Conservation (phyloP, 2,113 vertebrate species). For the Paedocypris sp. region DNA sequence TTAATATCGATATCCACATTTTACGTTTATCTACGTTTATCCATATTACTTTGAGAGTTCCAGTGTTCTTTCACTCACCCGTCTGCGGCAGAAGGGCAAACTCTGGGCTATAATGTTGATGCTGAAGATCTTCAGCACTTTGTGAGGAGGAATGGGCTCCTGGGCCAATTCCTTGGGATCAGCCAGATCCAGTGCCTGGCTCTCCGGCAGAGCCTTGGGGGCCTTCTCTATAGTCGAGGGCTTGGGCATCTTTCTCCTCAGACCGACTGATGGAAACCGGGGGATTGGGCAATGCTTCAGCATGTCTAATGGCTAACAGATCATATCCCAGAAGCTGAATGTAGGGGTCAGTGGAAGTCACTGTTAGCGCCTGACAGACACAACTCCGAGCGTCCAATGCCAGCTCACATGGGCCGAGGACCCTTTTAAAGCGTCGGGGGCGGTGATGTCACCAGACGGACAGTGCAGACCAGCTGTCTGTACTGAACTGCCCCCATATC, state of each 20-base stretch:
- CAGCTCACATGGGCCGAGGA: slow-evolving; percentile 72
- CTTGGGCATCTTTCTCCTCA: slow-evolving; percentile 73
- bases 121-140: slow-evolving; percentile 93
- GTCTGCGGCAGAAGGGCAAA: slow-evolving; percentile 88
- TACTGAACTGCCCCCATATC: slow-evolving; percentile 37
- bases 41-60: too few species aligned
- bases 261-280: slow-evolving; percentile 50
- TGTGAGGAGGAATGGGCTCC: slow-evolving; percentile 78
- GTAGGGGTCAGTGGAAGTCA: background rate
- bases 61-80: slow-evolving; percentile 78
- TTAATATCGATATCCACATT: too few species aligned
- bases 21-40: too few species aligned
- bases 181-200: slow-evolving; percentile 66
- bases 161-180: slow-evolving; percentile 66
- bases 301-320: slow-evolving; percentile 60
- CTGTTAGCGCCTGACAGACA: slow-evolving; percentile 27
- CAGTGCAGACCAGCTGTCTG: slow-evolving; percentile 69
- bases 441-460: slow-evolving; percentile 69
- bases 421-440: slow-evolving; percentile 79
- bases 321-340: slow-evolving; percentile 48
- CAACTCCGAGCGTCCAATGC: slow-evolving; percentile 46
- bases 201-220: slow-evolving; percentile 46
- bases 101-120: slow-evolving; percentile 96
- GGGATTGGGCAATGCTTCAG: slow-evolving; percentile 65
- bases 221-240: slow-evolving; percentile 58